Percentiles rank a stretch among this genome's conserved stretches.
Conservation (phyloP, 2,113 vertebrate genomes). For the Aptenodytes forsteri region DNA sequence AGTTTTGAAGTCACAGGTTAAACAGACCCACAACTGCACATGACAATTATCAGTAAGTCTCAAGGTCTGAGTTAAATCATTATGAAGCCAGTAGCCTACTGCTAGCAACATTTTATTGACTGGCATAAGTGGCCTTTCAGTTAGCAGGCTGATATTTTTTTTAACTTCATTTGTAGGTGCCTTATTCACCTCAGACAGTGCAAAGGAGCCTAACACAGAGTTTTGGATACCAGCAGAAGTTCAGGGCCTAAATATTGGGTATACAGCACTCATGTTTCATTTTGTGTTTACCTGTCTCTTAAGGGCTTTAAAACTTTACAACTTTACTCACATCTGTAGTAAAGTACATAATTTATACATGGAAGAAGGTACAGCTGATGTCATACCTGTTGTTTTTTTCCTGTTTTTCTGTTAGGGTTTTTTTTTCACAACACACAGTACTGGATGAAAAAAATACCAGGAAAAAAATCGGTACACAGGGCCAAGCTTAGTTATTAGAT, state of each 20-base stretch:
- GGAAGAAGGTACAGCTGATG: background rate
- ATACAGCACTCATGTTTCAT: fast-evolving
- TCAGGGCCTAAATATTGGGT: background rate
- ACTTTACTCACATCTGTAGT: background rate
- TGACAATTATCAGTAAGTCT: background rate
- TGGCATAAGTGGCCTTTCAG: background rate
- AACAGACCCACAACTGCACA: background rate
- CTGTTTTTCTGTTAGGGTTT: background rate
- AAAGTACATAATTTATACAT: background rate
- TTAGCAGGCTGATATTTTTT: background rate
- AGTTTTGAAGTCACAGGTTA: background rate
- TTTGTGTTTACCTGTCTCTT: background rate
- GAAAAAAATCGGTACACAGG: background rate
- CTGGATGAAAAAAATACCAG: background rate
- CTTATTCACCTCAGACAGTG: background rate
- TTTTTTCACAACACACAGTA: background rate
- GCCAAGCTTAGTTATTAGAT: background rate
- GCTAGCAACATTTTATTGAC: background rate
- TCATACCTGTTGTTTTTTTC: background rate
- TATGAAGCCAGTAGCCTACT: background rate
- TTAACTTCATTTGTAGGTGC: background rate
- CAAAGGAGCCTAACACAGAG: background rate
- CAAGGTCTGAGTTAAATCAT: background rate
- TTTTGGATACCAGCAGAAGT: background rate
- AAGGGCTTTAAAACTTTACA: background rate